These are phyloP conservation scores for Pogona vitticeps DNA, from an alignment of 2,113 vertebrate genomes.

Conservation along the genomic window DNA sequence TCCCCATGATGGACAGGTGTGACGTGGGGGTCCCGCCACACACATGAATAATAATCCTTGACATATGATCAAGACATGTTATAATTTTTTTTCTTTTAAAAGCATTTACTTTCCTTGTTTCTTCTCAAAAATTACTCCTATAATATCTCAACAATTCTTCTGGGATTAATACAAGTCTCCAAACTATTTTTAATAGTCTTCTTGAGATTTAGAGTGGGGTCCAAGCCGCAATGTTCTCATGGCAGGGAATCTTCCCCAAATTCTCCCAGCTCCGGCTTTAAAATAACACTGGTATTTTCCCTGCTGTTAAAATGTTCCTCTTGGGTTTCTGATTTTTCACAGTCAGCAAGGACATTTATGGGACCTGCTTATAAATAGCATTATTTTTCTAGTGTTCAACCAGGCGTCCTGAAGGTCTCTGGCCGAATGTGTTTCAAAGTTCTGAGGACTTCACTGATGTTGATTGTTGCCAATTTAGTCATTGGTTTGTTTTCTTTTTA, in stretches of 20 bases:
- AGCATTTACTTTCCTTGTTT: not conserved
- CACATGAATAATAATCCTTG: not conserved
- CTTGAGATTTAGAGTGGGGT: conserved; percentile 49
- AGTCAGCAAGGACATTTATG: conserved; percentile 32
- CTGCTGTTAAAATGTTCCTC: conserved; percentile 28
- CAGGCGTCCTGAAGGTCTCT: conserved; percentile 6
- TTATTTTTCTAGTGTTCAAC: conserved; percentile 31
- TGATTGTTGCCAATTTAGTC: not conserved
- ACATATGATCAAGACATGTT: not conserved
- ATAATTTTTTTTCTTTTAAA: not conserved
- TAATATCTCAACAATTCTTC: conserved; percentile 35
- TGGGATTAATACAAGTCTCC: too few species aligned
- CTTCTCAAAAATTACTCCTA: conserved; percentile 49
- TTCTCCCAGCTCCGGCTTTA: conserved; percentile 45
- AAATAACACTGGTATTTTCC: conserved; percentile 46
- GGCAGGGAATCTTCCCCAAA: conserved; percentile 37
- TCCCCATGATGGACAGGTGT: too few species aligned
- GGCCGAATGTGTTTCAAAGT: conserved; percentile 4
- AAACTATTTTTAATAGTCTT: conserved; percentile 51
- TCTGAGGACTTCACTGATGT: not conserved
- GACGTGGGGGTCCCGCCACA: too few species aligned
- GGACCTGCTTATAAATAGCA: conserved; percentile 30
- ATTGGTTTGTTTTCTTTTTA: not conserved
- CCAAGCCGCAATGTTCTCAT: conserved; percentile 44
- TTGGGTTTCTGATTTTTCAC: conserved; percentile 42